These are phyloP conservation scores for Stenurella melanura DNA, from an alignment of 2,888 invertebrate species.

Conservation along the genomic window DNA sequence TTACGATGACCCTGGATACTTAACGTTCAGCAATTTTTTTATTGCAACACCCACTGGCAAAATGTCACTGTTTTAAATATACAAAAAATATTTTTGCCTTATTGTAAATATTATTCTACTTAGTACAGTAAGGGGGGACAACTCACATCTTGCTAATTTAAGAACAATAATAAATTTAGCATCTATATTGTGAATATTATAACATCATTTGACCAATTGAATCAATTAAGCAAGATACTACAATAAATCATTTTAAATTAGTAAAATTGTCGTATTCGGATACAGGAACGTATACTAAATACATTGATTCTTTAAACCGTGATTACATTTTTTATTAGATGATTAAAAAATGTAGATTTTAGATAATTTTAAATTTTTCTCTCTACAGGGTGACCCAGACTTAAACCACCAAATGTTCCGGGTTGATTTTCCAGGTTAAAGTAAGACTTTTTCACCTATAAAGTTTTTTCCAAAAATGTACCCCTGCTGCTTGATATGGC, in stretches of 20 bases:
- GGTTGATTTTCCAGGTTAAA: too few relatives aligned
- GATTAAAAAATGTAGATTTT: neutral
- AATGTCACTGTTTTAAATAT: neutral
- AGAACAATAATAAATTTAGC: slow-evolving; percentile 7
- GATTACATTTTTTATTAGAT: neutral
- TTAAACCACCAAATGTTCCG: too few relatives aligned
- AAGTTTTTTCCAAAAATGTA: too few relatives aligned
- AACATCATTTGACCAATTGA: slow-evolving; percentile 4
- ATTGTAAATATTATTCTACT: neutral
- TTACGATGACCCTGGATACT: too few relatives aligned
- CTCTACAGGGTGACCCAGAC: too few relatives aligned
- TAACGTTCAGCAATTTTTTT: too few relatives aligned
- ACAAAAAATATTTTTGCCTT: neutral
- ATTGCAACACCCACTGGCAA: too few relatives aligned
- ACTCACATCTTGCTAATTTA: slow-evolving; percentile 1
- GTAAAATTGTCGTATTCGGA: neutral
- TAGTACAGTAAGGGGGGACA: neutral
- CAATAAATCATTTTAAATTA: slow-evolving; percentile 4
- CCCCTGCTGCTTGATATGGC: too few relatives aligned
- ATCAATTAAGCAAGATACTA: neutral
- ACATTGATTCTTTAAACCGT: neutral
- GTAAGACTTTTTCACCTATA: too few relatives aligned
- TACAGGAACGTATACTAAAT: neutral
- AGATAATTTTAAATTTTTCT: too few relatives aligned
- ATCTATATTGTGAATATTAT: slow-evolving; percentile 7